Evolutionary conservation across 2,113 vertebrate genomes (phyloP), one percentile per base, ranked within the genome.

Genomic region (Chaetorhynchus papuensis): DNA sequence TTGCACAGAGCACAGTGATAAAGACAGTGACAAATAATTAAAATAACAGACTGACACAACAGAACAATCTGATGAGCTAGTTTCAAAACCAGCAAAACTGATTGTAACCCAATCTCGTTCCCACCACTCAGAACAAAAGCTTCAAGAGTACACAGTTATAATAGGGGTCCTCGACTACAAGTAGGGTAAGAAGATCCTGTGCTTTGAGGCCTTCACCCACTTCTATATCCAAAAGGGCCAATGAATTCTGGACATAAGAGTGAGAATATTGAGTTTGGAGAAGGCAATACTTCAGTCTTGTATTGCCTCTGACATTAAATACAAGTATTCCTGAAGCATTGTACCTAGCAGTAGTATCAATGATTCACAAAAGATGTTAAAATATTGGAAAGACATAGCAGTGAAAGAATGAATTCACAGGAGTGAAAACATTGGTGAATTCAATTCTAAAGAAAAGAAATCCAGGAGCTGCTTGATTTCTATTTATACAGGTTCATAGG

Each of bases 81-180:
- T 17, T 86, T 75, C 28, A 49, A 68, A 86, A 79, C 0, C 8
- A 61, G 31, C 2, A 20, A 39, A 54, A 75, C 22, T 28, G 41
- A 83, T 37, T 61, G 60, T 28, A 68, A 71, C 6, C 30, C 74
- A 68, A 6, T 49, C 69, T 2, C 1, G 0, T 79, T 88, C 33
- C n/a, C 35, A 82, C 21, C 23, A 22, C 30, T 63, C 47, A 0
- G 0, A 75, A 87, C n/a, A 72, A 83, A 72, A 93, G 19, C 60
- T 68, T 60, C 56, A 47, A 30, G 49, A 76, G 19, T 27, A 30
- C 9, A 23, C 11, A 30, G 22, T 64, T 47, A 7, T 1, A 52
- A 72, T 0, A 0, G 12, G 31, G 8, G 19, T 72, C 30, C 45
- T 68, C 1, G 6, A 24, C 35, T 69, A 39, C 71, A 60, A 50